These are phyloP conservation scores for Silurus lanzhouensis DNA, from an alignment of 2,797 vertebrate genomes.

Conservation along the genomic window DNA sequence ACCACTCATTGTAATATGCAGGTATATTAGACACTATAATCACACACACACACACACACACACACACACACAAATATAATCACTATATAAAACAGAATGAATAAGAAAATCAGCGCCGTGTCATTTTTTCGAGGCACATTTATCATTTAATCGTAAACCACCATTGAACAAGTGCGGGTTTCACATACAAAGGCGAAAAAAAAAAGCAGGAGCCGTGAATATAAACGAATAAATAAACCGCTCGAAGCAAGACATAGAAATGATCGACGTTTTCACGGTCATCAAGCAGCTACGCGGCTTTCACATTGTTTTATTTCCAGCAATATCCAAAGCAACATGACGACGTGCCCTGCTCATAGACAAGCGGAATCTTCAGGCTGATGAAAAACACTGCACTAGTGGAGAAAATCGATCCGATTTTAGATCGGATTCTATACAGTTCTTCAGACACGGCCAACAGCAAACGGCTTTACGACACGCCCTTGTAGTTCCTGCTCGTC, in stretches of 20 bases:
- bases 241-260: slow-evolving; percentile 56
- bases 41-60: not conserved
- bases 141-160: slow-evolving; percentile 76
- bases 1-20: not conserved
- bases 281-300: slow-evolving; percentile 57
- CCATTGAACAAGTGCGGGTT: slow-evolving; percentile 68
- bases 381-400: not conserved
- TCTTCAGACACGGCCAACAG: not conserved
- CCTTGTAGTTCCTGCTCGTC: not conserved
- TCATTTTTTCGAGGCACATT: slow-evolving; percentile 73
- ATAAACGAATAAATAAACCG: slow-evolving; percentile 63
- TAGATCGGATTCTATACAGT: not conserved
- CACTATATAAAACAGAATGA: slow-evolving; percentile 10
- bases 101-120: slow-evolving; percentile 61
- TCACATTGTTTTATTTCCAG: slow-evolving; percentile 62
- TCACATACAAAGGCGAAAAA: slow-evolving; percentile 73
- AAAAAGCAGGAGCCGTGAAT: slow-evolving; percentile 58
- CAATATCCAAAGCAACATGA: slow-evolving; percentile 52
- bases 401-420: not conserved
- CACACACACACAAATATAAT: not conserved
- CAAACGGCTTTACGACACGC: not conserved
- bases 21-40: not conserved
- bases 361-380: slow-evolving; percentile 16
- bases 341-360: slow-evolving; percentile 36
- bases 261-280: slow-evolving; percentile 51